A percentile compares a stretch with the other conserved stretches of the same genome.
Evolutionary conservation across 1,140 invertebrate species (phyloP).

Genomic region (Ridgeia piscesae): DNA sequence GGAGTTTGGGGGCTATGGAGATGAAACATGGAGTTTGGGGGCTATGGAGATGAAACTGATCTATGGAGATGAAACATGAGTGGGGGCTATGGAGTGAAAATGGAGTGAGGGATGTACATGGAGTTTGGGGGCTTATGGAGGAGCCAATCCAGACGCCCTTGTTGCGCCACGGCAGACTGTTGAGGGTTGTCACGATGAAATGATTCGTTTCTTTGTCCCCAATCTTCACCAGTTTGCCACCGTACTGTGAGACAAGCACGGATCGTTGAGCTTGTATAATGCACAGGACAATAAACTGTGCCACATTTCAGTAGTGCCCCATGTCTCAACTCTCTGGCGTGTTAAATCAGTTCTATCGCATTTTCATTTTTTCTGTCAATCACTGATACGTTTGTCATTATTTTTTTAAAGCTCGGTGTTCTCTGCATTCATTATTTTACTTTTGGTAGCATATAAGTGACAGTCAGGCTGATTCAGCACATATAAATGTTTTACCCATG

Average conservation of each 20-base stretch:
- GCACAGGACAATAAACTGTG: background rate
- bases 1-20: too few species aligned
- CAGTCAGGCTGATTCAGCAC: too few species aligned
- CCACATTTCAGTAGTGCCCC: background rate
- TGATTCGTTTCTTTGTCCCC: constrained; percentile 16
- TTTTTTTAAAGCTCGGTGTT: background rate
- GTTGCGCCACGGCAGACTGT: constrained; percentile 23
- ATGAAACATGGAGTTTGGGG: too few species aligned
- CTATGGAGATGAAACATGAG: too few species aligned
- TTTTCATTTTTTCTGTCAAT: background rate
- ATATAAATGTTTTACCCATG: too few species aligned
- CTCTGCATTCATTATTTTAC: background rate
- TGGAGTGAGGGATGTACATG: too few species aligned
- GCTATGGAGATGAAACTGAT: too few species aligned
- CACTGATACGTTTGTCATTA: too few species aligned
- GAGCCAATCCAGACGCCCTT: constrained; percentile 30
- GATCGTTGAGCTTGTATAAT: background rate
- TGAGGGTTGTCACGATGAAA: constrained; percentile 21
- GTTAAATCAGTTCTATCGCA: background rate
- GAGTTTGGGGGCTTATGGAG: too few species aligned
- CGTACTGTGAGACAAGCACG: background rate
- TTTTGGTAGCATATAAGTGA: background rate
- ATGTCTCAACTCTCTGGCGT: background rate
- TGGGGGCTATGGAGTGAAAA: too few species aligned
- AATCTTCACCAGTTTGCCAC: constrained; percentile 19